Conservation (phyloP, 2,888 invertebrate species). For the Oxytorus armatus region DNA sequence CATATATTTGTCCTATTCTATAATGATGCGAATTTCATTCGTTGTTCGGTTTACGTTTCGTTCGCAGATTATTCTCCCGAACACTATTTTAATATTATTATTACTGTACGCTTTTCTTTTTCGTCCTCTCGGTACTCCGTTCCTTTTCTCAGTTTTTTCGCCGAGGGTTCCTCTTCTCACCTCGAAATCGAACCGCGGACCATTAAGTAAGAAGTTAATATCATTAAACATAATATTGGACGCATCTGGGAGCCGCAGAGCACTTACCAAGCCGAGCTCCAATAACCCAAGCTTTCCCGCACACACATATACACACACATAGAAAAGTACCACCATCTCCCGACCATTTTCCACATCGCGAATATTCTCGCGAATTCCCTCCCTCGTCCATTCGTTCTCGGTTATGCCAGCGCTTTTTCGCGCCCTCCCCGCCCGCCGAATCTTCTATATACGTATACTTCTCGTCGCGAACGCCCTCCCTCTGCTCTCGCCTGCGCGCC, state of each 20-base stretch:
- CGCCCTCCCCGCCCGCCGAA: constrained; percentile 40
- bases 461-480: constrained; percentile 36
- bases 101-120: constrained; percentile 66
- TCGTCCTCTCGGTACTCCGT: constrained; percentile 53
- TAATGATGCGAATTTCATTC: constrained; percentile 57
- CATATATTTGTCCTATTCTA: not conserved
- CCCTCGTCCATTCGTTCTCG: constrained; percentile 64
- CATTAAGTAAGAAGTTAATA: constrained; percentile 85
- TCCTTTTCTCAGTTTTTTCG: constrained; percentile 54
- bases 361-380: constrained; percentile 68
- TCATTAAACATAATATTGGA: constrained; percentile 85
- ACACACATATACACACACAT: constrained; percentile 60
- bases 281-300: constrained; percentile 61
- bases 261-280: constrained; percentile 80
- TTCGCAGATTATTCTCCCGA: constrained; percentile 78
- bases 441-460: not conserved
- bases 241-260: constrained; percentile 84
- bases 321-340: constrained; percentile 60
- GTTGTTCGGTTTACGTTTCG: constrained; percentile 40
- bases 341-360: constrained; percentile 67
- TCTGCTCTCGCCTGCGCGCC: constrained; percentile 74
- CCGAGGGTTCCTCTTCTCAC: constrained; percentile 76
- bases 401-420: constrained; percentile 63
- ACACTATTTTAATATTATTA: constrained; percentile 69
- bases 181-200: constrained; percentile 84